Evolutionary conservation across 2,113 vertebrate species (phyloP).

Genomic region (Tylochromis polylepis): DNA sequence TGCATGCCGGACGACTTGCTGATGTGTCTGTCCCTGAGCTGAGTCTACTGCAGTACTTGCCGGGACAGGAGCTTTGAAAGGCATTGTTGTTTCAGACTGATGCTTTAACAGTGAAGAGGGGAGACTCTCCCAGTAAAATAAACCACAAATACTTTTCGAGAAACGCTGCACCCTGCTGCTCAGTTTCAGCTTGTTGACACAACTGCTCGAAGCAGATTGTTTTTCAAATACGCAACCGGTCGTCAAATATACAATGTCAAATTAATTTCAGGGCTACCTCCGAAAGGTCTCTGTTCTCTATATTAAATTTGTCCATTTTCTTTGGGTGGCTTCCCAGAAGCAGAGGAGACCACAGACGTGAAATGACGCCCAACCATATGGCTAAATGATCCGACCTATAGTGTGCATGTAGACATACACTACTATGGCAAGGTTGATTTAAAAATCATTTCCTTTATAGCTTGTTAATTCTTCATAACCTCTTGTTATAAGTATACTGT

Average conservation of each 20-base stretch:
- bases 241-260: slow-evolving; percentile 52
- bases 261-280: slow-evolving; percentile 41
- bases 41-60: neutral
- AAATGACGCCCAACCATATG: neutral
- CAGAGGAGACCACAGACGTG: slow-evolving; percentile 42
- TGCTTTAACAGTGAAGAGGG: neutral
- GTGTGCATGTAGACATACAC: neutral
- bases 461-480: neutral
- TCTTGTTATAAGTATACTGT: neutral
- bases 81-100: neutral
- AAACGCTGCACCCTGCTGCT: slow-evolving; percentile 29
- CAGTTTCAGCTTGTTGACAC: slow-evolving; percentile 56
- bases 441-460: neutral
- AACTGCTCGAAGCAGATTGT: slow-evolving; percentile 49
- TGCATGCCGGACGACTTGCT: neutral
- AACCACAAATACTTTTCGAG: slow-evolving; percentile 41
- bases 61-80: neutral
- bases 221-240: slow-evolving; percentile 54
- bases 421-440: neutral
- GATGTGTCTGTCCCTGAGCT: neutral
- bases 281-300: slow-evolving; percentile 21
- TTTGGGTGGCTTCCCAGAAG: slow-evolving; percentile 55
- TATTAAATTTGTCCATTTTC: slow-evolving; percentile 44
- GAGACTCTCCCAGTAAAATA: slow-evolving; percentile 52
- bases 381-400: neutral